phyloP scores from a whole-genome alignment of 2,797 vertebrate species.

The Chiloscyllium punctatum region DNA sequence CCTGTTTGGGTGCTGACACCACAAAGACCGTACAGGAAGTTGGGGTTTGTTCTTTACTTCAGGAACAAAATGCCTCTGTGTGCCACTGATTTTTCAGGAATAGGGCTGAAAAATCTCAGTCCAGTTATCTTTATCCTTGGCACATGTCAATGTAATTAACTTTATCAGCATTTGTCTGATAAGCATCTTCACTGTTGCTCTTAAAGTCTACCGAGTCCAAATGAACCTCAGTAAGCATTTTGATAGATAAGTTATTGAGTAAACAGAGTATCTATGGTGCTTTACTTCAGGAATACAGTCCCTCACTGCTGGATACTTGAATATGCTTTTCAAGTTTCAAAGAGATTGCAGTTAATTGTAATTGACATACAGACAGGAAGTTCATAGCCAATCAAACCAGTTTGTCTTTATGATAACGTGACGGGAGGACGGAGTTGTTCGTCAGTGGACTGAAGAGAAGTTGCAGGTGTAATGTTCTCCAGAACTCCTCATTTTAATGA shows the following conservation, averaged over 20 bases:
- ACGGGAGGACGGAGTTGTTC: slow-evolving; percentile 40
- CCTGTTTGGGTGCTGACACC: neutral
- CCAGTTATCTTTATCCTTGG: too few relatives aligned
- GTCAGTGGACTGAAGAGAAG: neutral
- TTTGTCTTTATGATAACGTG: slow-evolving; percentile 54
- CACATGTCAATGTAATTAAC: neutral
- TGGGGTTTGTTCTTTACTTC: neutral
- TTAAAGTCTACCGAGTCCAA: neutral
- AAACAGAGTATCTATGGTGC: slow-evolving; percentile 33
- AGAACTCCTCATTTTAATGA: neutral
- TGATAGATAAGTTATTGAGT: slow-evolving; percentile 28
- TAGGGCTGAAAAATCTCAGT: neutral
- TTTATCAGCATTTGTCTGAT: neutral
- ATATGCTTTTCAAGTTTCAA: slow-evolving; percentile 43
- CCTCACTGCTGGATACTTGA: slow-evolving; percentile 38
- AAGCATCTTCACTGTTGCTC: slow-evolving; percentile 1
- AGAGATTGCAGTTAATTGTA: slow-evolving; percentile 46
- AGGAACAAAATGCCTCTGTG: neutral
- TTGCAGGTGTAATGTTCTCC: slow-evolving; percentile 25
- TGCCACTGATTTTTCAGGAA: neutral
- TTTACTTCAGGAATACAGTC: neutral
- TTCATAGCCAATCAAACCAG: slow-evolving; percentile 49
- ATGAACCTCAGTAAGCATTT: neutral
- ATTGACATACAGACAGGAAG: slow-evolving; percentile 50
- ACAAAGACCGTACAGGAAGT: neutral